Percentiles rank a stretch among this genome's conserved stretches.
phyloP scores from a whole-genome alignment of 2,888 invertebrate genomes.

The Halictus ligatus region DNA sequence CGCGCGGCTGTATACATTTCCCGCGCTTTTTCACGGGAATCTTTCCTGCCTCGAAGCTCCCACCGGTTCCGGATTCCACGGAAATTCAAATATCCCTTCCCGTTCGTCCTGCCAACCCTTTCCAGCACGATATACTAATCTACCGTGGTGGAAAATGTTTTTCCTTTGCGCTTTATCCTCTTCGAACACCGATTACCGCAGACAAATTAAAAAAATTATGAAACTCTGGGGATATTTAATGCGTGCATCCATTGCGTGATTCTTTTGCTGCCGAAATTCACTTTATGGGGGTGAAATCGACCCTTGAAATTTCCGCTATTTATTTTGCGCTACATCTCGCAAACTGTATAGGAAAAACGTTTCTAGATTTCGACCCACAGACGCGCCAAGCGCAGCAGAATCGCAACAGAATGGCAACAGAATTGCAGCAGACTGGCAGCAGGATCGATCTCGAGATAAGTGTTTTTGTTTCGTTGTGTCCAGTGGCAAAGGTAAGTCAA shows the following conservation, averaged over 20 bases:
- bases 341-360: too few species aligned
- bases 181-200: neutral
- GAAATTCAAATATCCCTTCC: neutral
- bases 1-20: constrained; percentile 36
- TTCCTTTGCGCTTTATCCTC: neutral
- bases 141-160: neutral
- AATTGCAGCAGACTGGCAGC: too few species aligned
- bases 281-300: too few species aligned
- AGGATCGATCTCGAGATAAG: neutral
- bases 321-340: too few species aligned
- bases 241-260: too few species aligned
- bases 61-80: neutral
- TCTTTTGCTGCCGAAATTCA: too few species aligned
- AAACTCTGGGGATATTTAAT: too few species aligned
- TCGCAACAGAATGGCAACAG: too few species aligned
- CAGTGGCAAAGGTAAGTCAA: neutral
- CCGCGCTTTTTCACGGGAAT: constrained; percentile 43
- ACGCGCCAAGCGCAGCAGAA: too few species aligned
- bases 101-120: neutral
- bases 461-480: neutral
- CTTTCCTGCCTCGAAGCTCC: neutral
- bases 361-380: too few species aligned
- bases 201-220: too few species aligned
- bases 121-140: neutral
- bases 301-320: too few species aligned